Conservation (phyloP, 2,113 vertebrate species). For the Tachysurus vachellii region DNA sequence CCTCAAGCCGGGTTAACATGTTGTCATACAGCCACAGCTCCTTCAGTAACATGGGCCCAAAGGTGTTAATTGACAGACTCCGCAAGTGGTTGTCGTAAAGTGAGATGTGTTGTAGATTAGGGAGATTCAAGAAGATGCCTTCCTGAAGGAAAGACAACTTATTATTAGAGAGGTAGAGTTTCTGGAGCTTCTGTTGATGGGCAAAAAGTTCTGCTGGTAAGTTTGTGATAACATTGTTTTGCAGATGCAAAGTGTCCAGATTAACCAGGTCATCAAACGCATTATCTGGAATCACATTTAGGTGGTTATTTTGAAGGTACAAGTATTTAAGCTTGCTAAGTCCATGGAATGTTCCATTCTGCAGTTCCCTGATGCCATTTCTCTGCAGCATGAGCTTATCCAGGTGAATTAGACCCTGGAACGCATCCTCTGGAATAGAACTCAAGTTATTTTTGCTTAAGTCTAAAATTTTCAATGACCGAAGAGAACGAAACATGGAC, state of each 20-base stretch:
- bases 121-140: conserved; percentile 80
- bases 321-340: conserved; percentile 77
- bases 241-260: conserved; percentile 81
- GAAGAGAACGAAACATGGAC: conserved; percentile 60
- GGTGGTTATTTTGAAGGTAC: conserved; percentile 80
- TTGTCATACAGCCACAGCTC: conserved; percentile 93
- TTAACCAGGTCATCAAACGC: conserved; percentile 74
- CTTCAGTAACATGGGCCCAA: conserved; percentile 78
- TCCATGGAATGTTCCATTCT: conserved; percentile 71
- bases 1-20: conserved; percentile 74
- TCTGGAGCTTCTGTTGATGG: conserved; percentile 78
- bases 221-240: conserved; percentile 80
- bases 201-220: conserved; percentile 78
- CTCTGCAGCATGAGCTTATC: conserved; percentile 77
- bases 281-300: conserved; percentile 75
- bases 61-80: conserved; percentile 72
- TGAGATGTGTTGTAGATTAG: conserved; percentile 77
- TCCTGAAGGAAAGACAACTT: conserved; percentile 76
- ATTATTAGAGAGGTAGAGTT: conserved; percentile 87
- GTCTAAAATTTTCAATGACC: conserved; percentile 57
- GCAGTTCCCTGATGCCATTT: conserved; percentile 77
- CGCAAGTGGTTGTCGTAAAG: conserved; percentile 82
- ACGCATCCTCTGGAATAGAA: conserved; percentile 58
- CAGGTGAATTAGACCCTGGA: conserved; percentile 63
- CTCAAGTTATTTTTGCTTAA: conserved; percentile 65